A percentile compares a stretch with the other conserved stretches of the same genome.
Conservation (phyloP, 2,797 vertebrate genomes). For the Hafferia zeledoni region DNA sequence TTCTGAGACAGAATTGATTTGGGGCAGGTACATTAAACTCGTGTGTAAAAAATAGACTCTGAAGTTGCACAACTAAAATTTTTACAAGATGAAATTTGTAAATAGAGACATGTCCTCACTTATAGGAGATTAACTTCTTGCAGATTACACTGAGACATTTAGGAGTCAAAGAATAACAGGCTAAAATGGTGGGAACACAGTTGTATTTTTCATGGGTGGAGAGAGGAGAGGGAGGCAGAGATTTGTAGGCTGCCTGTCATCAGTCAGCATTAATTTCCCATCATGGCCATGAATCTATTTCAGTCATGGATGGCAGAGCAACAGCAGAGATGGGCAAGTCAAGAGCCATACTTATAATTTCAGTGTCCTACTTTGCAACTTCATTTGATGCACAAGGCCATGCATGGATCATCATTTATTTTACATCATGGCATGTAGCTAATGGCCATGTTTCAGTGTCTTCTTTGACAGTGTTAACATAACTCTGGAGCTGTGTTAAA, state of each 20-base stretch:
- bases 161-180: neutral
- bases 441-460: neutral
- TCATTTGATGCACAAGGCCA: neutral
- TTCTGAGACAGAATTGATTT: conserved; percentile 51
- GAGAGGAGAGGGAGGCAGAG: conserved; percentile 30
- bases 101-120: neutral
- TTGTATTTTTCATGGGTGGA: conserved; percentile 11
- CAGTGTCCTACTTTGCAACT: neutral
- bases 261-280: conserved; percentile 59
- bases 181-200: neutral
- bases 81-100: neutral
- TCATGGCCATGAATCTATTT: neutral
- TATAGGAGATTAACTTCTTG: neutral
- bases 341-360: neutral
- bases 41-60: conserved; percentile 21
- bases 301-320: neutral
- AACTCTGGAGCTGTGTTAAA: neutral
- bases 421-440: neutral
- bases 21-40: conserved; percentile 14
- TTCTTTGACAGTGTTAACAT: neutral
- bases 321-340: neutral
- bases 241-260: conserved; percentile 27
- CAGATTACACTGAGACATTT: neutral
- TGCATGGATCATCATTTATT: neutral
- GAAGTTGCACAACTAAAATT: neutral